Evolutionary conservation across 1,140 invertebrate genomes (phyloP).

Genomic region (Ridgeia piscesae): DNA sequence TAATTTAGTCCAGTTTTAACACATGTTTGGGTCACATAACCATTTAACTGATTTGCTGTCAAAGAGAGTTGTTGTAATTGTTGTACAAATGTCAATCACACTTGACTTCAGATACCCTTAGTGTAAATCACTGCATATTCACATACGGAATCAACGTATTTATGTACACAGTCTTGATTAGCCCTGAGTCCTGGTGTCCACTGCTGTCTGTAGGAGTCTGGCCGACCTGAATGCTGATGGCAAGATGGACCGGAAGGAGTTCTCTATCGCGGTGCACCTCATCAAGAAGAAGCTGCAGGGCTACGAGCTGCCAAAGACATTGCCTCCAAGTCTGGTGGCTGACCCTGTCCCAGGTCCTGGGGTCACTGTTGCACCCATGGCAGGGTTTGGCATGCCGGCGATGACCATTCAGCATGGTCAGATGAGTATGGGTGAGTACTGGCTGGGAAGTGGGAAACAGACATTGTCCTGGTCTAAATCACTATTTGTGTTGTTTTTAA

Average conservation of each 20-base stretch:
- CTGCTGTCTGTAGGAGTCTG: slow-evolving; percentile 68
- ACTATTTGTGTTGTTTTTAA: too few relatives aligned
- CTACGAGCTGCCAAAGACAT: slow-evolving; percentile 80
- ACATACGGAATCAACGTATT: too few relatives aligned
- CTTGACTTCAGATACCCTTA: too few relatives aligned
- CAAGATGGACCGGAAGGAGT: slow-evolving; percentile 94
- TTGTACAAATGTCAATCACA: too few relatives aligned
- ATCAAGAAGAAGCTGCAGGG: slow-evolving; percentile 92
- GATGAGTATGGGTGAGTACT: neutral
- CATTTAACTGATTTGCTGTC: too few relatives aligned
- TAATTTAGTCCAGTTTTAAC: too few relatives aligned
- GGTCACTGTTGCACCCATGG: slow-evolving; percentile 30
- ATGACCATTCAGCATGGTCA: neutral
- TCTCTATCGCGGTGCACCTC: slow-evolving; percentile 95
- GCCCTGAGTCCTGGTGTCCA: neutral
- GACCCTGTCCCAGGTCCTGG: slow-evolving; percentile 43
- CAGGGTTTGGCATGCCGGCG: slow-evolving; percentile 14
- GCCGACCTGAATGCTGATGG: slow-evolving; percentile 96
- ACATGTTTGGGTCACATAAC: too few relatives aligned
- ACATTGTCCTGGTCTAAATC: neutral
- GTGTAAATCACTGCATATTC: too few relatives aligned
- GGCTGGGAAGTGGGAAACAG: neutral
- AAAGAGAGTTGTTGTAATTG: too few relatives aligned
- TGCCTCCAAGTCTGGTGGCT: slow-evolving; percentile 73
- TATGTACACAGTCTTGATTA: too few relatives aligned